A percentile compares a stretch with the other conserved stretches of the same genome.
These are phyloP conservation scores for Rhynchophorus ferrugineus DNA, from an alignment of 1,140 invertebrate species.

Conservation along the genomic window DNA sequence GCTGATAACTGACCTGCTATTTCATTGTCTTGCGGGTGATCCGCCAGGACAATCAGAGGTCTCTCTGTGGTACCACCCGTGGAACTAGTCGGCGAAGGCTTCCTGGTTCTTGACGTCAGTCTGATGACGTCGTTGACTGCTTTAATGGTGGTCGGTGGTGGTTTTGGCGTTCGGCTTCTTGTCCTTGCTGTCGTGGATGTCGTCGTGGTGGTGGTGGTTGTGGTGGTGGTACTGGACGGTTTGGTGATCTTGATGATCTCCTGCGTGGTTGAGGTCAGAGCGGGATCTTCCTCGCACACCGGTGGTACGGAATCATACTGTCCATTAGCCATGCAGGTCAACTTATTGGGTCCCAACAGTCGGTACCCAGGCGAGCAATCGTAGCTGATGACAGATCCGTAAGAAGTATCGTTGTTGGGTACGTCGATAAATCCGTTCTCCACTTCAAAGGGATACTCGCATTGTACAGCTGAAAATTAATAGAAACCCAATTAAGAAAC, in stretches of 20 bases:
- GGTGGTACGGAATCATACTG: conserved; percentile 72
- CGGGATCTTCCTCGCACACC: conserved; percentile 26
- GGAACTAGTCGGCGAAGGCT: conserved; percentile 23
- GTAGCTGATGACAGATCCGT: conserved; percentile 67
- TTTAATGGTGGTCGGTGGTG: conserved; percentile 37
- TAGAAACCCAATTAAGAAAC: not conserved
- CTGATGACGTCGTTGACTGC: conserved; percentile 28
- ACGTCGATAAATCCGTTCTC: conserved; percentile 61
- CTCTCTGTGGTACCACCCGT: conserved; percentile 33
- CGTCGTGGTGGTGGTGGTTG: conserved; percentile 19
- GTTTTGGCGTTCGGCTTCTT: conserved; percentile 38
- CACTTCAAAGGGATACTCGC: conserved; percentile 64
- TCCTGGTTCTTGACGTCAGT: conserved; percentile 18
- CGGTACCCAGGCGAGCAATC: conserved; percentile 63
- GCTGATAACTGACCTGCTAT: conserved; percentile 39
- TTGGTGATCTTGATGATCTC: conserved; percentile 17
- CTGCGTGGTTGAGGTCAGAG: conserved; percentile 25
- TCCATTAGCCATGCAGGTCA: conserved; percentile 68
- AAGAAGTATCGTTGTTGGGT: conserved; percentile 56
- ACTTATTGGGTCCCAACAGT: conserved; percentile 58
- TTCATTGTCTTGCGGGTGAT: conserved; percentile 55
- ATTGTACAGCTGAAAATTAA: conserved; percentile 57
- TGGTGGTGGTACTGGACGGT: conserved; percentile 19
- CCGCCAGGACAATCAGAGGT: conserved; percentile 54
- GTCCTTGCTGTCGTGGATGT: conserved; percentile 29